Evolutionary conservation across 1,140 invertebrate genomes (phyloP).

Genomic region (Sycobia sp.): DNA sequence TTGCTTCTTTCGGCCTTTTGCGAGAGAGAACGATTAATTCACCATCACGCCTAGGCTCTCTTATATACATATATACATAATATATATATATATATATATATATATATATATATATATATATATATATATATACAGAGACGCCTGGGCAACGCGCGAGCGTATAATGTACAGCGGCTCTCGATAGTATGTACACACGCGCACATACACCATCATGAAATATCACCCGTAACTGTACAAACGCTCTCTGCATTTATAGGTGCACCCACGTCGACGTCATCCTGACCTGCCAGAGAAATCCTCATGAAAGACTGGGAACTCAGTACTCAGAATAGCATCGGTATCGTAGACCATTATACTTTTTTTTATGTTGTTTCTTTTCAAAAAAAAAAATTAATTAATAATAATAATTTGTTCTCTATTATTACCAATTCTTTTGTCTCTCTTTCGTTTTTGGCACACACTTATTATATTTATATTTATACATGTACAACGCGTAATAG

Average conservation of each 20-base stretch:
- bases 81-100: background rate
- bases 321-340: conserved; percentile 65
- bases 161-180: background rate
- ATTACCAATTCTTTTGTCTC: no score
- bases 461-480: no score
- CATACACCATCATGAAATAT: conserved; percentile 34
- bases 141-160: background rate
- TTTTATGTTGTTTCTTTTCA: conserved; percentile 52
- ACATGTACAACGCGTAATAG: no score
- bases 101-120: no score
- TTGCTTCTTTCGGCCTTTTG: no score
- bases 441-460: no score
- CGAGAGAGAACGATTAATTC: no score
- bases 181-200: conserved; percentile 1
- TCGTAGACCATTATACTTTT: conserved; percentile 60
- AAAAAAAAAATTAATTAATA: no score
- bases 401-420: no score
- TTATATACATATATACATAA: no score
- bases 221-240: conserved; percentile 48
- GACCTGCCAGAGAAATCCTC: conserved; percentile 64
- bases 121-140: no score
- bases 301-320: conserved; percentile 65
- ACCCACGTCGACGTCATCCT: conserved; percentile 62
- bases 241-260: conserved; percentile 62
- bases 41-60: no score